Evolutionary conservation across 2,888 invertebrate genomes (phyloP).

Genomic region (Acrobasis consociella): DNA sequence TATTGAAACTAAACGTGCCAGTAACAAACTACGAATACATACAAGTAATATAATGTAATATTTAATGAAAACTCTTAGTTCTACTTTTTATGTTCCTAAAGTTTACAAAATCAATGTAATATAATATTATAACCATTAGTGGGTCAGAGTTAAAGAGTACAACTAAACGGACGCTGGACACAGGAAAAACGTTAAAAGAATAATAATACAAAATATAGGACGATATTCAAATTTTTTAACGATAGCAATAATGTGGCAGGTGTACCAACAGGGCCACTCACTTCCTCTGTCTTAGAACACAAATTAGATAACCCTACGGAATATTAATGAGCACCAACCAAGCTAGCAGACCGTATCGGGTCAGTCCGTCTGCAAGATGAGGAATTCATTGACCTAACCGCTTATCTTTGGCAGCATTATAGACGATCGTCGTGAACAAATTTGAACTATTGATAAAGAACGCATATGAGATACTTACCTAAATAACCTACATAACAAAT

Average conservation of each 20-base stretch:
- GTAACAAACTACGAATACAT: too few species aligned
- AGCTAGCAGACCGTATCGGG: conserved; percentile 33
- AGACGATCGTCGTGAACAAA: not conserved
- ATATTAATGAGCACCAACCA: conserved; percentile 61
- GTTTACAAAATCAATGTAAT: too few species aligned
- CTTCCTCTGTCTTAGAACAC: conserved; percentile 71
- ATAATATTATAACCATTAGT: not conserved
- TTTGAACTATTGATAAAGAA: not conserved
- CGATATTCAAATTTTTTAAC: conserved; percentile 22
- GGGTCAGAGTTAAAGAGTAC: not conserved
- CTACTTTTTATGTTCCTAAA: too few species aligned
- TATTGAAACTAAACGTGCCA: too few species aligned
- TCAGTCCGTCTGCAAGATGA: conserved; percentile 35
- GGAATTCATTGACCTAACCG: conserved; percentile 23
- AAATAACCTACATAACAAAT: too few species aligned
- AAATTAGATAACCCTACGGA: conserved; percentile 66
- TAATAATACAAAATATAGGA: conserved; percentile 13
- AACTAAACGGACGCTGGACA: conserved; percentile 1
- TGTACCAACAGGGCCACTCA: conserved; percentile 54
- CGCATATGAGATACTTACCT: too few species aligned
- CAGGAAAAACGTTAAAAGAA: conserved; percentile 18
- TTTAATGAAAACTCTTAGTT: too few species aligned
- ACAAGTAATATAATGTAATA: not conserved
- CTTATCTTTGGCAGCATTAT: conserved; percentile 23
- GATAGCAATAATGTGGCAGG: conserved; percentile 34